A percentile compares a stretch with the other conserved stretches of the same genome.
Conservation (phyloP, 2,888 invertebrate genomes). For the Erynnis tages region DNA sequence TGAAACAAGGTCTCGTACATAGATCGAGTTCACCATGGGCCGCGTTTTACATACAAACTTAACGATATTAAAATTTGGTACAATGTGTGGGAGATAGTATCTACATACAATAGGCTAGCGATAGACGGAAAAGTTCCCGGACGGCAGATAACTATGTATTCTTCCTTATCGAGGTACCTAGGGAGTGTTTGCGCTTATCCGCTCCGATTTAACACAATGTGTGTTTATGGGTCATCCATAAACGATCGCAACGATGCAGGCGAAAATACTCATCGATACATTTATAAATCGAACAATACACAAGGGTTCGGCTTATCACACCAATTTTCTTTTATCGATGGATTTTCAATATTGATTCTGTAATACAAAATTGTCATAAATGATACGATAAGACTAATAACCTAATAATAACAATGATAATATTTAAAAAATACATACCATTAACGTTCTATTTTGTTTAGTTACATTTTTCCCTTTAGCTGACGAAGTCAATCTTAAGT, state of each 20-base stretch:
- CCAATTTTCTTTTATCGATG: neutral
- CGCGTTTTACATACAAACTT: constrained; percentile 46
- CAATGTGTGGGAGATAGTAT: constrained; percentile 46
- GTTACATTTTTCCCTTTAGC: too few species aligned
- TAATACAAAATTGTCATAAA: too few species aligned
- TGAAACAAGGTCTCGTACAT: constrained; percentile 74
- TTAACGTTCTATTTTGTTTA: too few species aligned
- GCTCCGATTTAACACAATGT: constrained; percentile 12
- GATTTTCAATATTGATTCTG: too few species aligned
- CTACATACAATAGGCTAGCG: constrained; percentile 34
- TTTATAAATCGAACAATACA: constrained; percentile 1
- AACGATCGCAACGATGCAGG: constrained; percentile 2
- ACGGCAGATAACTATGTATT: constrained; percentile 11
- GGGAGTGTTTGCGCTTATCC: constrained; percentile 28
- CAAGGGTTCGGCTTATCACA: neutral
- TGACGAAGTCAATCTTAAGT: too few species aligned
- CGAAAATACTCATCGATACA: neutral
- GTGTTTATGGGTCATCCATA: constrained; percentile 27
- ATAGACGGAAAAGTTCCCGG: constrained; percentile 1
- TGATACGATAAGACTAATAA: too few species aligned
- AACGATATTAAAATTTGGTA: constrained; percentile 40
- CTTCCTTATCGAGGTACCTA: constrained; percentile 29
- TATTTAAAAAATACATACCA: too few species aligned
- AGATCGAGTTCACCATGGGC: constrained; percentile 72
- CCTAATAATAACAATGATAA: too few species aligned